A percentile compares a stretch with the other conserved stretches of the same genome.
phyloP scores from a whole-genome alignment of 2,888 invertebrate genomes.

The Brachynemurus nebulosus region DNA sequence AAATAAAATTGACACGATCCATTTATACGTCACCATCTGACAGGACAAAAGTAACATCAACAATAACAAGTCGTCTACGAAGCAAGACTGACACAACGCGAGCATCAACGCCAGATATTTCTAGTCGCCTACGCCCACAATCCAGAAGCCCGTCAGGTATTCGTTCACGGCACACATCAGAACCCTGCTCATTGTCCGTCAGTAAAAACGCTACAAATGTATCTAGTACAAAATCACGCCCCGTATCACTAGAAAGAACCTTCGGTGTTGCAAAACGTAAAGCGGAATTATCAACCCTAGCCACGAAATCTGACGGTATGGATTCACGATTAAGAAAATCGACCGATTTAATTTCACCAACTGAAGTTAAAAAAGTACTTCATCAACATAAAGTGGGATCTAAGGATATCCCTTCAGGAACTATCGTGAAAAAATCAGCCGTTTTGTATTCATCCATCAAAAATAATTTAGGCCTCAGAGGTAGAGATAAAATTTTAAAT shows the following conservation, averaged over 20 bases:
- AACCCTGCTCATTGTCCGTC: slow-evolving; percentile 8
- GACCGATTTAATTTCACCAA: slow-evolving; percentile 42
- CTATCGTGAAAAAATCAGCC: slow-evolving; percentile 30
- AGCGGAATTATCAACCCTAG: slow-evolving; percentile 29
- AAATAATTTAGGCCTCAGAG: slow-evolving; percentile 20
- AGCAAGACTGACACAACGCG: slow-evolving; percentile 21
- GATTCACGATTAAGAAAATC: slow-evolving; percentile 33
- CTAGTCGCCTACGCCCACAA: slow-evolving; percentile 1
- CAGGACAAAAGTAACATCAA: slow-evolving; percentile 28
- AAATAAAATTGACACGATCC: slow-evolving; percentile 26
- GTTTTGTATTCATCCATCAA: slow-evolving; percentile 28
- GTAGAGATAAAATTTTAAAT: background rate
- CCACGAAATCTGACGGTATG: background rate
- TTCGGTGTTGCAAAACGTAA: slow-evolving; percentile 40
- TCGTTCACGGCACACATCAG: slow-evolving; percentile 2
- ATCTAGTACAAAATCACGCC: slow-evolving; percentile 18
- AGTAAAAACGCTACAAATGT: slow-evolving; percentile 13
- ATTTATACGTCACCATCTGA: slow-evolving; percentile 26
- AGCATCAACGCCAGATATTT: background rate
- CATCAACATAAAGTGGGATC: slow-evolving; percentile 30
- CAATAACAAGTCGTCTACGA: slow-evolving; percentile 31
- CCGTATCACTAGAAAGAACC: slow-evolving; percentile 41
- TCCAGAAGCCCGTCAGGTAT: slow-evolving; percentile 5
- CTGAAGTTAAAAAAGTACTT: slow-evolving; percentile 39
- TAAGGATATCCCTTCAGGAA: slow-evolving; percentile 26